Conservation (phyloP, 2,113 vertebrate species). For the Mungos mungo region DNA sequence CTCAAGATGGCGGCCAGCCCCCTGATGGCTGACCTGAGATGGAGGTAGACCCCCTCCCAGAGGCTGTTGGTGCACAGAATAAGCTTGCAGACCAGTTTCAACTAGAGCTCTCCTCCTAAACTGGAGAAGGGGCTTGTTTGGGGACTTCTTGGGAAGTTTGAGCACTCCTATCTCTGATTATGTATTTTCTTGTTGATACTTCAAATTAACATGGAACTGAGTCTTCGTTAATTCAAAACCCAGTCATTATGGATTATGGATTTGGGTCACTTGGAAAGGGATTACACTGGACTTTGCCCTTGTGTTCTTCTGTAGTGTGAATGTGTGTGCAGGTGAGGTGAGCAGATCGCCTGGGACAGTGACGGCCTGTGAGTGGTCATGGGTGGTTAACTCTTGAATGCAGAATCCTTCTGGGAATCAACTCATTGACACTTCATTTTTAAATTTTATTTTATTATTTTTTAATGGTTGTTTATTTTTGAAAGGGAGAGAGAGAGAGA, state of each 20-base stretch:
- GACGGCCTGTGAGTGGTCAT: neutral
- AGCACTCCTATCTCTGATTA: neutral
- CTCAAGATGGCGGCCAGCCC: neutral
- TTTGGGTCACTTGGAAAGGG: neutral
- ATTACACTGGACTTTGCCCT: neutral
- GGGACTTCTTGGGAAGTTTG: too few species aligned
- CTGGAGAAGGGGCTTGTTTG: neutral
- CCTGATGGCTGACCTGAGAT: neutral
- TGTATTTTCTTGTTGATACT: neutral
- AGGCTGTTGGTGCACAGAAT: neutral
- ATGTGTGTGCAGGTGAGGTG: neutral
- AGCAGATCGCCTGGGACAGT: neutral
- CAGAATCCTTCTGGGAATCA: neutral
- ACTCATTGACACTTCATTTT: too few species aligned
- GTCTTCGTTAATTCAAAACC: neutral
- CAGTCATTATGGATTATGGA: neutral
- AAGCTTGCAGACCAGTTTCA: neutral
- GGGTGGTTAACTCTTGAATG: neutral
- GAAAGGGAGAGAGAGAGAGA: too few species aligned
- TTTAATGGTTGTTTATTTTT: too few species aligned
- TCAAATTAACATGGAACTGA: neutral
- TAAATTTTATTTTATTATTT: too few species aligned
- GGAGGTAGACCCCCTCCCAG: too few species aligned
- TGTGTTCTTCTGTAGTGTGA: too few species aligned
- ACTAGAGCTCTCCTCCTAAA: neutral